Evolutionary conservation across 92 coral and sea anemone genomes (phyloP).

Genomic region (Montipora capitata): DNA sequence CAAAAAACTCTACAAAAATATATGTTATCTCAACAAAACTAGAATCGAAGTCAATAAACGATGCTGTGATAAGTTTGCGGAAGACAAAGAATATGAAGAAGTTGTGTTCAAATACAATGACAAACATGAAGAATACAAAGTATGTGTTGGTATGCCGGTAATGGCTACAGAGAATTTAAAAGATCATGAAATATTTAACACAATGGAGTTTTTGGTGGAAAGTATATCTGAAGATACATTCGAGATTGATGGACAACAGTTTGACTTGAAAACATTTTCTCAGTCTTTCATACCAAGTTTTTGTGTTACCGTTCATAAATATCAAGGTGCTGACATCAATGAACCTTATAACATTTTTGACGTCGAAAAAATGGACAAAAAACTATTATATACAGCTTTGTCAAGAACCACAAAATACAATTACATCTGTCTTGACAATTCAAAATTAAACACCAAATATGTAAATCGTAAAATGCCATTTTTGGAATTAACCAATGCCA

Average conservation of each 20-base stretch:
- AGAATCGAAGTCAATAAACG: too few species aligned
- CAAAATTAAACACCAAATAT: constrained; percentile 9
- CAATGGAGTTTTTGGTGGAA: constrained; percentile 27
- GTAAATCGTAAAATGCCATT: too few species aligned
- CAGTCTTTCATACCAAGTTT: too few species aligned
- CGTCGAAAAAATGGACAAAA: neutral
- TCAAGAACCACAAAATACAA: constrained; percentile 63
- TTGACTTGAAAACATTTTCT: neutral
- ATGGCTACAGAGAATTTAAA: neutral
- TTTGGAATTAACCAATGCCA: too few species aligned
- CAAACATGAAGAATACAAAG: neutral
- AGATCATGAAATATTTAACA: neutral
- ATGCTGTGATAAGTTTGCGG: too few species aligned
- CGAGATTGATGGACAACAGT: constrained; percentile 2
- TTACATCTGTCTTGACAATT: constrained; percentile 26
- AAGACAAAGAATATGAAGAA: constrained; percentile 9
- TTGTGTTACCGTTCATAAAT: too few species aligned
- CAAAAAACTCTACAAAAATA: neutral
- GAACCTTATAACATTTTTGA: neutral
- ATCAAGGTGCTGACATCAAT: too few species aligned
- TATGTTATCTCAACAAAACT: neutral
- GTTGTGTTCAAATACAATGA: constrained; percentile 27
- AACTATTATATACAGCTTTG: too few species aligned
- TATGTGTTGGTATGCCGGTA: neutral
- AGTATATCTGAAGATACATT: neutral